Evolutionary conservation across 1,140 invertebrate species (phyloP), one percentile per base, ranked within the genome.

Genomic region (Nasonia vitripennis): DNA sequence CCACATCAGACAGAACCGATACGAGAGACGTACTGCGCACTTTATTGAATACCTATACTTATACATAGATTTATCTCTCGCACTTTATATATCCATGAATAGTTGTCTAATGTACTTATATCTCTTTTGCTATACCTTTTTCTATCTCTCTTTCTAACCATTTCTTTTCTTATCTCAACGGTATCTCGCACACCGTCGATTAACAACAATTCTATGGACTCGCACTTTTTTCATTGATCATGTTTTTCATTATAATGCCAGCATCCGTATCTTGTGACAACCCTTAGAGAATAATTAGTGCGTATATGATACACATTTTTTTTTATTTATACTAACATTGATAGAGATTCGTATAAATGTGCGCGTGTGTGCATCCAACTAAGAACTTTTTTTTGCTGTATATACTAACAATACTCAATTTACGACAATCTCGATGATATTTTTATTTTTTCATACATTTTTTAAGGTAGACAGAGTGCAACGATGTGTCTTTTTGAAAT

Each of bases 121-220:
- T n/a, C 14, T 62, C 20, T 62, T 62, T 62, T 62, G 20, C 55
- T 62, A 62, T 20, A 20, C 11, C 12, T 51, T 6, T 7, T 14
- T 62, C 7, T 20, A 20, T 62, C 55, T 62, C 6, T 9, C 55
- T 62, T 27, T n/a, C 17, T n/a, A 62, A 62, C 55, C 55, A 3
- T 62, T 62, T 62, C 55, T 62, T 62, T 62, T 62, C 55, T 62
- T 62, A 62, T 62, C 51, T 55, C 51, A 55, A 55, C 51, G 51
- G 51, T 55, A 55, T 55, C 14, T 55, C 14, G 51, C 17, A 55
- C 14, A 55, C 51, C 51, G 51, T 55, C 51, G 12, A 14, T 55
- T 45, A 45, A 45, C 41, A 45, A 45, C 20, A 23, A 23, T 70
- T 70, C 23, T 70, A 23, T 37, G 41, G n/a, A 70, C 11, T 31